Evolutionary conservation across 2,797 vertebrate species (phyloP).

Genomic region (Echiichthys vipera): DNA sequence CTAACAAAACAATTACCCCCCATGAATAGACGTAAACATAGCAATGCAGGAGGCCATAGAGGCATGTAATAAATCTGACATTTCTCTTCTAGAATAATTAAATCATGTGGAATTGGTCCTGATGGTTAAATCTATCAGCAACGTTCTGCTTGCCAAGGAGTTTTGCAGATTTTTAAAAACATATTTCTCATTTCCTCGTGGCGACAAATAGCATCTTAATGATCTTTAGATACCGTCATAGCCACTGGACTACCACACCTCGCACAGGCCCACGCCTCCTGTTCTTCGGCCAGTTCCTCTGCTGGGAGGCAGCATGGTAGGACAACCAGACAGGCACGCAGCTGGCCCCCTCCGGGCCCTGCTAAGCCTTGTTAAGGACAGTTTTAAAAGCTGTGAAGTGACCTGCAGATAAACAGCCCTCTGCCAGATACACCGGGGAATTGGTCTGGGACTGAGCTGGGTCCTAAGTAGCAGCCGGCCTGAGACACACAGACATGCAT

Average conservation of each 20-base stretch:
- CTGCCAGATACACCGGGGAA: slow-evolving; percentile 75
- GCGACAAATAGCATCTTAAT: slow-evolving; percentile 52
- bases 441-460: slow-evolving; percentile 60
- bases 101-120: slow-evolving; percentile 55
- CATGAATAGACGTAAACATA: slow-evolving; percentile 58
- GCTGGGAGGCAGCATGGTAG: slow-evolving; percentile 53
- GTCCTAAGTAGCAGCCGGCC: slow-evolving; percentile 65
- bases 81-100: slow-evolving; percentile 58
- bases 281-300: slow-evolving; percentile 51
- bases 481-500: slow-evolving; percentile 58
- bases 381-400: slow-evolving; percentile 89
- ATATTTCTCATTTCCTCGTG: slow-evolving; percentile 57
- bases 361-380: slow-evolving; percentile 84
- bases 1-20: slow-evolving; percentile 72
- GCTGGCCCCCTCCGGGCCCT: slow-evolving; percentile 72
- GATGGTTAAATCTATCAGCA: slow-evolving; percentile 53
- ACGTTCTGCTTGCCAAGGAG: slow-evolving; percentile 24
- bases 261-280: slow-evolving; percentile 36
- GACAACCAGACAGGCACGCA: slow-evolving; percentile 70
- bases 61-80: slow-evolving; percentile 55
- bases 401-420: slow-evolving; percentile 86
- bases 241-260: slow-evolving; percentile 27
- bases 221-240: slow-evolving; percentile 33
- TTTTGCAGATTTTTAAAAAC: slow-evolving; percentile 40
- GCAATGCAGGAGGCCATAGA: slow-evolving; percentile 38